Evolutionary conservation across 2,797 vertebrate genomes (phyloP).

Genomic region (Pogonophryne albipinna): DNA sequence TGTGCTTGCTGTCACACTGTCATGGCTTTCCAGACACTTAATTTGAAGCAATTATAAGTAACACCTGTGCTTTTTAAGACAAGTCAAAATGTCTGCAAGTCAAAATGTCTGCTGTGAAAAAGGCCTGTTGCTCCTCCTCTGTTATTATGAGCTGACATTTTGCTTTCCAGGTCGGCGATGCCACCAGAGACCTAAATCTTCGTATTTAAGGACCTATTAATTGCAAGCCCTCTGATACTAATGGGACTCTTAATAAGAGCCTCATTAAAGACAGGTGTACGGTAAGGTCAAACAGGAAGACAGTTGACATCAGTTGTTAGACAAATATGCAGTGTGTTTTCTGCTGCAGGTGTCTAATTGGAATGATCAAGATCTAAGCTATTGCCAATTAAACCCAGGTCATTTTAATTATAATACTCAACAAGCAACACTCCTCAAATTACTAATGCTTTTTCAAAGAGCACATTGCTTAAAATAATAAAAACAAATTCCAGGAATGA

Average conservation of each 20-base stretch:
- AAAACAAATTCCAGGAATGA: background rate
- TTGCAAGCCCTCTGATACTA: conserved; percentile 49
- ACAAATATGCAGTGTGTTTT: conserved; percentile 51
- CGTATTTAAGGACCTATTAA: conserved; percentile 53
- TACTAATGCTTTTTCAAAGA: background rate
- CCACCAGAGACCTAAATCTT: conserved; percentile 36
- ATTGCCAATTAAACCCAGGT: conserved; percentile 44
- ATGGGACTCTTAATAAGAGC: conserved; percentile 58
- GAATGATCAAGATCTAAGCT: conserved; percentile 30
- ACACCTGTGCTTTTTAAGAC: background rate
- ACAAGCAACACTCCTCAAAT: background rate
- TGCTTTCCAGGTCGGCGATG: conserved; percentile 3
- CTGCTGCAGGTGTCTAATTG: conserved; percentile 57
- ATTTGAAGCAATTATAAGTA: background rate
- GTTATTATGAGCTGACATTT: conserved; percentile 48
- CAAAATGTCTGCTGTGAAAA: conserved; percentile 13
- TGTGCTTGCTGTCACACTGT: background rate
- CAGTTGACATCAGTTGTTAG: conserved; percentile 41
- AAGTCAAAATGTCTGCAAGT: conserved; percentile 2
- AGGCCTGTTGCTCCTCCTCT: background rate
- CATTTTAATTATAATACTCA: conserved; percentile 32
- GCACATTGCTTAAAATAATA: background rate
- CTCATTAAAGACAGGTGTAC: conserved; percentile 60
- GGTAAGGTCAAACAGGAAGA: conserved; percentile 58
- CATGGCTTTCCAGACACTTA: background rate